phyloP scores from a whole-genome alignment of 2,113 vertebrate genomes.

The Scartelaos histophorus region DNA sequence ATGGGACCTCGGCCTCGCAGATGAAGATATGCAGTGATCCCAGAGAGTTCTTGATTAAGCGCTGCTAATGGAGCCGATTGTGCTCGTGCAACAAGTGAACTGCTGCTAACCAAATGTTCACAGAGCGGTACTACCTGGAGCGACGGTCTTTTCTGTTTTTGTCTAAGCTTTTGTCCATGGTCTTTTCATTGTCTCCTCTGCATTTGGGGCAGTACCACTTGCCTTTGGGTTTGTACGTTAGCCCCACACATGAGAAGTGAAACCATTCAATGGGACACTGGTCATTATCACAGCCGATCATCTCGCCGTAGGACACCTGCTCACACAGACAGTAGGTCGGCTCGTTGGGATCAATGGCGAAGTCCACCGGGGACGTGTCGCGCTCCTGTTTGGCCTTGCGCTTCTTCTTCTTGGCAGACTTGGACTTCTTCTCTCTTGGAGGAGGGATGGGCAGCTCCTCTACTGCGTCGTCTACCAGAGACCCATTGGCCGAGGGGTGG shows the following conservation, averaged over 20 bases:
- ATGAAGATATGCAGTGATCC: slow-evolving; percentile 27
- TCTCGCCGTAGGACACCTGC: slow-evolving; percentile 93
- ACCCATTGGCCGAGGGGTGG: slow-evolving; percentile 86
- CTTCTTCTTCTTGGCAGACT: slow-evolving; percentile 95
- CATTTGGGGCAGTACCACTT: slow-evolving; percentile 97
- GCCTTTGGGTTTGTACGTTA: slow-evolving; percentile 95
- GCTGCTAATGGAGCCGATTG: slow-evolving; percentile 45
- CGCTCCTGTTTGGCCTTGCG: slow-evolving; percentile 91
- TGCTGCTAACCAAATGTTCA: slow-evolving; percentile 4
- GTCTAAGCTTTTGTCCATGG: slow-evolving; percentile 95
- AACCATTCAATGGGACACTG: slow-evolving; percentile 96
- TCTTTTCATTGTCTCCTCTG: slow-evolving; percentile 94
- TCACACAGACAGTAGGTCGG: slow-evolving; percentile 95
- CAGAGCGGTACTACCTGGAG: slow-evolving; percentile 86
- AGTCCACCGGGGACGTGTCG: slow-evolving; percentile 89
- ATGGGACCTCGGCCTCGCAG: slow-evolving; percentile 23
- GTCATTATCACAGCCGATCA: slow-evolving; percentile 96
- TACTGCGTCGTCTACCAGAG: slow-evolving; percentile 75
- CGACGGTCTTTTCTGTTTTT: slow-evolving; percentile 93
- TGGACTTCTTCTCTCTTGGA: slow-evolving; percentile 91
- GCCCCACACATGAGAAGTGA: slow-evolving; percentile 92
- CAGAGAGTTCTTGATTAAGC: slow-evolving; percentile 41
- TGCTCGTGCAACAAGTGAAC: slow-evolving; percentile 53
- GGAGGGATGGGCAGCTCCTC: slow-evolving; percentile 88
- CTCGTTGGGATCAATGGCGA: slow-evolving; percentile 93